phyloP scores from a whole-genome alignment of 1,140 invertebrate genomes.

The Drosophila navojoa region DNA sequence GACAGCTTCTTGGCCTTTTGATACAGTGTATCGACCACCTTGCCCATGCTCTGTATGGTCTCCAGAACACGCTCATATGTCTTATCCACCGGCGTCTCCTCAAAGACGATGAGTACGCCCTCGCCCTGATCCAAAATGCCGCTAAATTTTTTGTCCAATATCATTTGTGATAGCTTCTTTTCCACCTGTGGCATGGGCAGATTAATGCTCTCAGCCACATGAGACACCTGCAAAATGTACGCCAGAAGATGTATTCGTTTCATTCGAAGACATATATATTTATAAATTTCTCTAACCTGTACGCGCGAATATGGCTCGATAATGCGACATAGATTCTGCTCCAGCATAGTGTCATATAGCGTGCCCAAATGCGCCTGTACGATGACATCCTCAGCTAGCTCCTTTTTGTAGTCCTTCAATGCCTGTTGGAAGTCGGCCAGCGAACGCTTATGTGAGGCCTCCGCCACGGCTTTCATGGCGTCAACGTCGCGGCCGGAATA shows the following conservation, averaged over 20 bases:
- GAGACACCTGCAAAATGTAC: constrained; percentile 86
- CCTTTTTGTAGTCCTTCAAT: constrained; percentile 92
- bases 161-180: constrained; percentile 99
- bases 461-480: constrained; percentile 98
- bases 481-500: constrained; percentile 98
- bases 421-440: constrained; percentile 97
- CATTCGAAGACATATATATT: neutral
- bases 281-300: constrained; percentile 88
- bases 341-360: constrained; percentile 98
- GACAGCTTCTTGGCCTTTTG: constrained; percentile 99
- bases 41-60: constrained; percentile 99
- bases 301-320: constrained; percentile 99
- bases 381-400: constrained; percentile 98
- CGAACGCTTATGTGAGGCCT: constrained; percentile 97
- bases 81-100: constrained; percentile 96
- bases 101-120: constrained; percentile 98
- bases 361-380: constrained; percentile 98
- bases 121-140: constrained; percentile 99
- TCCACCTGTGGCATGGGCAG: constrained; percentile 96
- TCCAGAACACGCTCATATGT: constrained; percentile 98
- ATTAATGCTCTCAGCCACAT: constrained; percentile 94
- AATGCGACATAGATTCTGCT: constrained; percentile 99
- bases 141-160: constrained; percentile 98
- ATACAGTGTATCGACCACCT: constrained; percentile 99
- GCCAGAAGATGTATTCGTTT: constrained; percentile 1